Evolutionary conservation across 2,113 vertebrate species (phyloP).

Genomic region (Phylloscopus trochiloides): DNA sequence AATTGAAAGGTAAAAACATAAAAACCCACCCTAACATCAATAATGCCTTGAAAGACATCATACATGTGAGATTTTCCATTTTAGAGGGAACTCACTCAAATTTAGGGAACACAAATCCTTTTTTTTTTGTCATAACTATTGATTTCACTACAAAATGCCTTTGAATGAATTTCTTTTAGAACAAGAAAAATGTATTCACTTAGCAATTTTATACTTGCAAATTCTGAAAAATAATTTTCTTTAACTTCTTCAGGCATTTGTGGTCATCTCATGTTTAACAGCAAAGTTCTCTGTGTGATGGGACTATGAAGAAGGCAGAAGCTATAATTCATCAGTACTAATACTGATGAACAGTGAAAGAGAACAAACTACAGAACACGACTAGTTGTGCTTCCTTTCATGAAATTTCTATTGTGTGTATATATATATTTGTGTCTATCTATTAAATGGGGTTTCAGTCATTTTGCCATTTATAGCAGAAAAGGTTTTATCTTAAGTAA

Average conservation of each 20-base stretch:
- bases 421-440: not conserved
- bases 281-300: not conserved
- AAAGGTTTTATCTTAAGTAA: not conserved
- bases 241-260: not conserved
- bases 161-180: not conserved
- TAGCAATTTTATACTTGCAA: not conserved
- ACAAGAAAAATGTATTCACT: not conserved
- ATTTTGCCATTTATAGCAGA: not conserved
- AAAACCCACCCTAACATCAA: not conserved
- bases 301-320: not conserved
- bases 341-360: not conserved
- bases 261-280: not conserved
- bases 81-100: accelerated
- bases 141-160: not conserved
- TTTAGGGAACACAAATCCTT: not conserved
- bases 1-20: not conserved
- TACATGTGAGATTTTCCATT: not conserved
- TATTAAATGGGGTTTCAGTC: not conserved
- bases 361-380: not conserved
- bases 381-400: not conserved
- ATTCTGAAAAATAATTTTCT: not conserved
- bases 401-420: not conserved
- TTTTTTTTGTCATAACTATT: not conserved
- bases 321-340: not conserved
- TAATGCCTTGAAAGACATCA: not conserved